Conservation (phyloP, 2,113 vertebrate genomes). For the Chaetura pelagica region DNA sequence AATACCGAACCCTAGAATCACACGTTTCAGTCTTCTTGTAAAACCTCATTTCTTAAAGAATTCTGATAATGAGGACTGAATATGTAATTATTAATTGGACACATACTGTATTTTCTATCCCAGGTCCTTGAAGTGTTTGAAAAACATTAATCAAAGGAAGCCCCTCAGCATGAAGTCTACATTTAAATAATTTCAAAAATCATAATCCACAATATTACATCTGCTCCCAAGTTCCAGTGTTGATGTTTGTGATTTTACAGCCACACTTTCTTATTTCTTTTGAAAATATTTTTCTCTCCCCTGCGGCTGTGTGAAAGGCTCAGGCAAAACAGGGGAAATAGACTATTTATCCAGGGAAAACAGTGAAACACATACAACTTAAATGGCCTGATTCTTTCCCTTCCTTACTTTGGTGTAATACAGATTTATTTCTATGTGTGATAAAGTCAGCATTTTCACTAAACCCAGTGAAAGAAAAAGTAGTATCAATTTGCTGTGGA, state of each 20-base stretch:
- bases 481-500: neutral
- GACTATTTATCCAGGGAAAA: conserved; percentile 18
- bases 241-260: conserved; percentile 47
- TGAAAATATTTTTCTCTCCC: conserved; percentile 50
- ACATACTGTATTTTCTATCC: neutral
- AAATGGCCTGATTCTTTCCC: neutral
- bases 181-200: neutral
- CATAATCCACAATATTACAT: neutral
- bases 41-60: neutral
- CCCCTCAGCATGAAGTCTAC: neutral
- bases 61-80: neutral
- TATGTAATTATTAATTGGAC: neutral
- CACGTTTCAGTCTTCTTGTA: neutral
- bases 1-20: neutral
- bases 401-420: neutral
- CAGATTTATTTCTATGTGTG: neutral
- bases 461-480: neutral
- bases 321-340: neutral
- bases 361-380: neutral
- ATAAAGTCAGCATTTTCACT: neutral
- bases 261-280: conserved; percentile 3
- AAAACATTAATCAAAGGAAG: neutral
- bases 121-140: neutral
- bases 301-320: neutral
- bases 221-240: neutral